Evolutionary conservation across 2,797 vertebrate species (phyloP).

Genomic region (Neosilurus hyrtlii): DNA sequence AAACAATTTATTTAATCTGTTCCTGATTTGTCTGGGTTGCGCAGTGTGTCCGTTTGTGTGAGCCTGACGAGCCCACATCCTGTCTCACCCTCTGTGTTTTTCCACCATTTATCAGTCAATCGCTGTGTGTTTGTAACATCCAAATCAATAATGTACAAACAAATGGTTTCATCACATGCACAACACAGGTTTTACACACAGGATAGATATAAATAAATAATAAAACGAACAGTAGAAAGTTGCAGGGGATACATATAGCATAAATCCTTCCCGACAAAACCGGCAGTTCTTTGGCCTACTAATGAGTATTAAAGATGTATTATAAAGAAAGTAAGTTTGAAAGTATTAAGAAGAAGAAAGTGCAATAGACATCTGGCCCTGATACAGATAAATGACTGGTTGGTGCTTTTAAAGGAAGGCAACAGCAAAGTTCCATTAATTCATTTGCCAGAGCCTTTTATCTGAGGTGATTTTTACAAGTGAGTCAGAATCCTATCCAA

Average conservation of each 20-base stretch:
- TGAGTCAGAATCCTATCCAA: neutral
- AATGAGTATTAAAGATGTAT: too few relatives aligned
- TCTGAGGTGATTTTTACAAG: neutral
- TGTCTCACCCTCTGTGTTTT: neutral
- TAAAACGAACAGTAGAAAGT: too few relatives aligned
- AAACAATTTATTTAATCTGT: too few relatives aligned
- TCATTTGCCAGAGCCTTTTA: neutral
- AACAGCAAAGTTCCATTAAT: slow-evolving; percentile 1
- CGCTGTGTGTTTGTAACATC: neutral
- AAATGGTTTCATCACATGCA: neutral
- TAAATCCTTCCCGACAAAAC: too few relatives aligned
- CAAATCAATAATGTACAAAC: neutral
- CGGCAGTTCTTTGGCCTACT: too few relatives aligned
- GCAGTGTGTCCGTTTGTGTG: neutral
- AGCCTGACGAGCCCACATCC: neutral
- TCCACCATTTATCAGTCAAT: neutral
- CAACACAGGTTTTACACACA: neutral
- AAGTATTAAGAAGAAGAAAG: neutral
- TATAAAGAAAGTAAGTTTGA: too few relatives aligned
- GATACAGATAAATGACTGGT: neutral
- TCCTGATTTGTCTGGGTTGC: too few relatives aligned
- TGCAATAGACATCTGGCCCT: neutral
- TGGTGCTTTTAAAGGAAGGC: neutral
- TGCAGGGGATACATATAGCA: too few relatives aligned
- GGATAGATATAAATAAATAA: too few relatives aligned